These are phyloP conservation scores for Hydrolagus affinis DNA, from an alignment of 2,113 vertebrate genomes.

Conservation along the genomic window DNA sequence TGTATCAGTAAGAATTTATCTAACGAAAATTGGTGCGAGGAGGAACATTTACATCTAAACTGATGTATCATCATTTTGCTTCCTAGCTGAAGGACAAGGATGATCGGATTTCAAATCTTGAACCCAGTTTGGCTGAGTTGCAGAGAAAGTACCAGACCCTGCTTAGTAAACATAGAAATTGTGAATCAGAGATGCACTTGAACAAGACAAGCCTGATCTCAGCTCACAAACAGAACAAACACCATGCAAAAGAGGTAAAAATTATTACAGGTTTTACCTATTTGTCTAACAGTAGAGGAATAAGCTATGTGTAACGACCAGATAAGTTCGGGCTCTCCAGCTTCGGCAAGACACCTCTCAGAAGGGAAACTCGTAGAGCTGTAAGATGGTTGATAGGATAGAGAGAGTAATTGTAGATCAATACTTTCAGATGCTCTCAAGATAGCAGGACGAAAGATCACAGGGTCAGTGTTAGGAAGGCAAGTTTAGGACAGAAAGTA, in stretches of 20 bases:
- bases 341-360: too few relatives aligned
- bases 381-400: too few relatives aligned
- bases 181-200: slow-evolving; percentile 35
- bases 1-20: neutral
- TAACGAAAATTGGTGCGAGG: neutral
- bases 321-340: too few relatives aligned
- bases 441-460: too few relatives aligned
- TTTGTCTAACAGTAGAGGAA: too few relatives aligned
- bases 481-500: too few relatives aligned
- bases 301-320: too few relatives aligned
- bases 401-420: too few relatives aligned
- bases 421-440: too few relatives aligned
- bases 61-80: neutral
- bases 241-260: slow-evolving; percentile 38
- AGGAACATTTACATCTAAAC: neutral
- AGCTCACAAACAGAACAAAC: slow-evolving; percentile 34
- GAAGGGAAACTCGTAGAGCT: too few relatives aligned
- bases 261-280: too few relatives aligned
- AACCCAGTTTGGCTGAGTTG: slow-evolving; percentile 37
- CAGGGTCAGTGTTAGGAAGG: too few relatives aligned
- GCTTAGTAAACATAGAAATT: slow-evolving; percentile 35
- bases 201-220: slow-evolving; percentile 34
- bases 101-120: slow-evolving; percentile 32
- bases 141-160: slow-evolving; percentile 39
- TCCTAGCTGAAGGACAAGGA: slow-evolving; percentile 38